These are phyloP conservation scores for Rhodophaea formosa DNA, from an alignment of 2,888 invertebrate genomes.

Conservation along the genomic window DNA sequence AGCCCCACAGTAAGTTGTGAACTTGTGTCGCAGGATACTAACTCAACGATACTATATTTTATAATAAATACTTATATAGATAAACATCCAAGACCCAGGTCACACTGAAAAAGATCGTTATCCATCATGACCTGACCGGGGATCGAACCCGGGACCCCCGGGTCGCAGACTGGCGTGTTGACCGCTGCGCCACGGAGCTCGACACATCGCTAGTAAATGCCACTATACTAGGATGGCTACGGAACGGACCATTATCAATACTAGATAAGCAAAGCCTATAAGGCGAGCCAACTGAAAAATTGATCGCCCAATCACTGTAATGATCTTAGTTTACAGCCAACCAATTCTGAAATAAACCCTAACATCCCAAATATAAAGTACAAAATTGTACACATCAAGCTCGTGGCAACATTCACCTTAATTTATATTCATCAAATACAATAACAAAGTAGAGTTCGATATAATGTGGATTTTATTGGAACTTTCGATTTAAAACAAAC, in stretches of 20 bases:
- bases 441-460: conserved; percentile 51
- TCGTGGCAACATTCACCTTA: conserved; percentile 53
- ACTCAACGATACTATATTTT: no score
- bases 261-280: conserved; percentile 9
- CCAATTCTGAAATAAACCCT: background rate
- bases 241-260: background rate
- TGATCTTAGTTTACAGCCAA: background rate
- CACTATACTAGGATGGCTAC: background rate
- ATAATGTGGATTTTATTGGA: conserved; percentile 36
- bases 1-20: no score
- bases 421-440: conserved; percentile 63
- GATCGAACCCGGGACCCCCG: no score
- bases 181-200: no score
- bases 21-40: no score
- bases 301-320: conserved; percentile 11
- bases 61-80: no score
- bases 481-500: conserved; percentile 35
- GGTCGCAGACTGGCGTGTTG: no score
- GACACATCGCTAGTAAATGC: background rate
- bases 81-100: no score
- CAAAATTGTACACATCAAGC: conserved; percentile 45
- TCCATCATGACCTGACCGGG: no score
- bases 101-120: no score
- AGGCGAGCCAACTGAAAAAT: conserved; percentile 6
- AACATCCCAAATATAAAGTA: conserved; percentile 39